Conservation (phyloP, 2,797 vertebrate species). For the Streptopelia turtur region DNA sequence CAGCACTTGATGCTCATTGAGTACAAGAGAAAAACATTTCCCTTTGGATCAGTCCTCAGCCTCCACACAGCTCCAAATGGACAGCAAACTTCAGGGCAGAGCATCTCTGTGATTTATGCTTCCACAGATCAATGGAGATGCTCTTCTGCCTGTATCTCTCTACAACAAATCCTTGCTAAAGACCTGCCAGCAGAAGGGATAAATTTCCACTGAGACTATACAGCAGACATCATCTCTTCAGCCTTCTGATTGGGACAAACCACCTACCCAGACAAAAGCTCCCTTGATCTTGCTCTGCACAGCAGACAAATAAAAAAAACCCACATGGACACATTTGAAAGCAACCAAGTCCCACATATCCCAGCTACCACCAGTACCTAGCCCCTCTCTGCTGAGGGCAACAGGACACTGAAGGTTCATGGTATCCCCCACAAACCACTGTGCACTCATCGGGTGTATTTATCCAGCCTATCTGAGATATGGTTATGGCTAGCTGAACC, state of each 20-base stretch:
- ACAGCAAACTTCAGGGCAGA: neutral
- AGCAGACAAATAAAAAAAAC: neutral
- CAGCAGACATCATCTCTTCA: neutral
- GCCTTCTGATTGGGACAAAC: neutral
- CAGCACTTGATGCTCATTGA: neutral
- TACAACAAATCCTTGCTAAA: neutral
- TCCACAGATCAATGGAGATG: neutral
- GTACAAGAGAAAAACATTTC: neutral
- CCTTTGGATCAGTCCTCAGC: neutral
- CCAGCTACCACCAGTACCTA: neutral
- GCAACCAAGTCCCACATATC: neutral
- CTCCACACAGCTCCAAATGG: neutral
- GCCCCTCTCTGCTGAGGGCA: neutral
- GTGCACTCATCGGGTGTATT: rapidly evolving
- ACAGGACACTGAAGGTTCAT: neutral
- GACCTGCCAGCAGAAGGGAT: neutral
- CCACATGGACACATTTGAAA: rapidly evolving
- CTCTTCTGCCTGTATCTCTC: neutral
- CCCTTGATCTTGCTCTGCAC: neutral
- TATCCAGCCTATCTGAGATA: neutral
- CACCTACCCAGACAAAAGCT: neutral
- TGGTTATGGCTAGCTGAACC: neutral
- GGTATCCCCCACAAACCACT: rapidly evolving
- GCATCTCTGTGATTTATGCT: neutral
- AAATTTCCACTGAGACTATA: neutral